Evolutionary conservation across 1,140 invertebrate genomes (phyloP), one percentile per base, ranked within the genome.

Genomic region (Papilio dardanus): DNA sequence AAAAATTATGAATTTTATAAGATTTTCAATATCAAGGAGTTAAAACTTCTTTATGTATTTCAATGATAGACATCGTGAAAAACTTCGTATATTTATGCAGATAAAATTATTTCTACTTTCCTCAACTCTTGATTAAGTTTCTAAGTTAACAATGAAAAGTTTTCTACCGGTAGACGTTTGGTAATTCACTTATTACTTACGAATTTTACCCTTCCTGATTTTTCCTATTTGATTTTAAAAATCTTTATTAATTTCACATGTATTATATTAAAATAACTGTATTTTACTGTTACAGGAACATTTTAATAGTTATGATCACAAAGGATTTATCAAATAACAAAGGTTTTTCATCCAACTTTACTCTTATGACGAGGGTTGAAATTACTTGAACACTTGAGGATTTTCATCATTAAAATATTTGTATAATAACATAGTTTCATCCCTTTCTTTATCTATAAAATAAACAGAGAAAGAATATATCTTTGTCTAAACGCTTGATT

Each of bases 321-420:
- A 67, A 35, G 65, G 31, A 31, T 16, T 67, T 3, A 19, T 1
- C 4, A 67, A 67, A 67, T 35, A 67, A 67, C 65, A 67, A 67
- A 67, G 31, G 65, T 30, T 7, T 7, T 50, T 19, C 46, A 50
- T 50, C 65, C 31, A 8, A 33, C 16, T 31, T 33, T 35, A 33
- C 30, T n/a, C 31, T 67, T 33, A 33, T 67, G 65, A 67, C 31
- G 65, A 67, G 31, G 65, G 65, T 67, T 33, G 12, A 1, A n/a
- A 2, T 67, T n/a, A 30, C 33, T 35, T 67, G n/a, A 66, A 14
- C 28, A 3, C 30, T 19, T 21, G 19, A n/a, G 19, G 3, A n/a
- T 6, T 50, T 50, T n/a, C 16, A 19, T 50, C 46, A 10, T 2
- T 19, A 12, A 50, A 21, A 21, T 5, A 3, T 50, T 50, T 21